These are phyloP conservation scores for Bursaphelenchus okinawaensis DNA, from an alignment of 2,888 invertebrate genomes.

Conservation along the genomic window DNA sequence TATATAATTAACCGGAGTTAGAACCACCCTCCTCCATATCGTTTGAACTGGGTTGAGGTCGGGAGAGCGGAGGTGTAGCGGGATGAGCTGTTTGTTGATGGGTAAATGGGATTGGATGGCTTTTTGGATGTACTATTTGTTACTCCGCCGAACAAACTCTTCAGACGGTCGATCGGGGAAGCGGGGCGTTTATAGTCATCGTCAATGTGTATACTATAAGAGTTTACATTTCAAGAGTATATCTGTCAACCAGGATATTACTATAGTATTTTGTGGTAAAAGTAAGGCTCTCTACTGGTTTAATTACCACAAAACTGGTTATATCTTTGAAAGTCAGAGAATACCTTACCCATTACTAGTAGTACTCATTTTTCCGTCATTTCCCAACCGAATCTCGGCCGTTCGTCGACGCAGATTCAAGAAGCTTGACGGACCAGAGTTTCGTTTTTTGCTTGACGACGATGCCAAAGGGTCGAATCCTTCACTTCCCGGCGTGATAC, in stretches of 20 bases:
- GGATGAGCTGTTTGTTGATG: constrained; percentile 5
- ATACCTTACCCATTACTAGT: constrained; percentile 35
- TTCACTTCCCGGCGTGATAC: neutral
- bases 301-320: too few relatives aligned
- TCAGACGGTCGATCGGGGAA: constrained; percentile 56
- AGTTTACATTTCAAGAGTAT: neutral
- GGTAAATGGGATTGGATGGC: neutral
- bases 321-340: too few relatives aligned
- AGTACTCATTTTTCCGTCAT: constrained; percentile 44
- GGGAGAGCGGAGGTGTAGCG: neutral
- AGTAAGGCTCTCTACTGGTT: neutral
- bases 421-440: constrained; percentile 24
- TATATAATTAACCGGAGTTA: neutral
- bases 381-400: constrained; percentile 45
- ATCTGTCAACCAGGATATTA: neutral
- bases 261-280: neutral
- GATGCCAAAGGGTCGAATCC: neutral
- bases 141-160: constrained; percentile 43
- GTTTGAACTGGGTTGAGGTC: constrained; percentile 10
- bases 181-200: constrained; percentile 48
- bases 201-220: constrained; percentile 17
- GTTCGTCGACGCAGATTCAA: constrained; percentile 41
- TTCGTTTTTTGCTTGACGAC: constrained; percentile 30
- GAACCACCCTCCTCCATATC: constrained; percentile 12
- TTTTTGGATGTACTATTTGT: neutral